Percentiles rank a stretch among this genome's conserved stretches.
Evolutionary conservation across 2,888 invertebrate genomes (phyloP).

Genomic region (Cistogaster globosa): DNA sequence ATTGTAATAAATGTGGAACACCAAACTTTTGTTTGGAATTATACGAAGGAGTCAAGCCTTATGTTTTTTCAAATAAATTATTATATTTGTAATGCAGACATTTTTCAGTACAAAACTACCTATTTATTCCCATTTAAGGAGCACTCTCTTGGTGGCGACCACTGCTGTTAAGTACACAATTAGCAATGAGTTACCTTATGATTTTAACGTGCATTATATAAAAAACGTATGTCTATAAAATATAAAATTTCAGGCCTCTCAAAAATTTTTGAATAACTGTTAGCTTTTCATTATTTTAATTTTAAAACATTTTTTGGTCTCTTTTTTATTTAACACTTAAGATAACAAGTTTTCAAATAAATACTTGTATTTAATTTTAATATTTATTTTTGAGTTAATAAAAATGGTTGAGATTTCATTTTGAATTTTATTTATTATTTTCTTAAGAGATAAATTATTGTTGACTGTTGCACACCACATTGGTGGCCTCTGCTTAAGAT

Average conservation of each 20-base stretch:
- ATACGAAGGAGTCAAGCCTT: too few species aligned
- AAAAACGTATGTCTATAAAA: neutral
- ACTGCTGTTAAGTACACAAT: too few species aligned
- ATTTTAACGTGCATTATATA: neutral
- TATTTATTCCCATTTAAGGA: too few species aligned
- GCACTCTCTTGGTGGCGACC: too few species aligned
- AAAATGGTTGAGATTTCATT: conserved; percentile 23
- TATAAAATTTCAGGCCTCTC: conserved; percentile 47
- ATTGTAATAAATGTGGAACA: too few species aligned
- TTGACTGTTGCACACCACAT: conserved; percentile 28
- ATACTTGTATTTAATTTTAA: conserved; percentile 13
- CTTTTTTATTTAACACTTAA: neutral
- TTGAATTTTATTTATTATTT: conserved; percentile 51
- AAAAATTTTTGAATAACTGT: conserved; percentile 37
- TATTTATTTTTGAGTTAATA: neutral
- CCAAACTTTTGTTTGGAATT: too few species aligned
- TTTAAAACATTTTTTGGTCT: neutral
- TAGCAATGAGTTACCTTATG: too few species aligned
- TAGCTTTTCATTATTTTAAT: conserved; percentile 62
- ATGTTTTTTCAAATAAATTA: too few species aligned
- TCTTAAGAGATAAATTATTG: conserved; percentile 44
- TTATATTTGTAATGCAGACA: too few species aligned
- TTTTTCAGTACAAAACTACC: too few species aligned
- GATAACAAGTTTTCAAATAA: conserved; percentile 32
- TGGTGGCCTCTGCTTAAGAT: conserved; percentile 56